Percentiles rank a stretch among this genome's conserved stretches.
These are phyloP conservation scores for Condylura cristata DNA, from an alignment of 2,113 vertebrate genomes.

Conservation along the genomic window DNA sequence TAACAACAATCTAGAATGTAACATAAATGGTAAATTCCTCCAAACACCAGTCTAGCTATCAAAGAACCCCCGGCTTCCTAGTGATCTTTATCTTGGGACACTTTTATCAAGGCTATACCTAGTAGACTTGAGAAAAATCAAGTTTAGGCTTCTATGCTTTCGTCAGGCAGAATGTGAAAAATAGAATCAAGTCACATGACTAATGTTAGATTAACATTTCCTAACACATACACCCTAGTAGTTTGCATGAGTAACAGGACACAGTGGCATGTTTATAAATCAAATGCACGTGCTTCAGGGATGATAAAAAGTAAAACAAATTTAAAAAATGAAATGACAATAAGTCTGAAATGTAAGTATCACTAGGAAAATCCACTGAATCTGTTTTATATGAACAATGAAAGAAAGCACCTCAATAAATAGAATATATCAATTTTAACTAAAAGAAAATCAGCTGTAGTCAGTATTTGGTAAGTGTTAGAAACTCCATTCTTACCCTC, in stretches of 20 bases:
- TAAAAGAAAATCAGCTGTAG: background rate
- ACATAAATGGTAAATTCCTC: background rate
- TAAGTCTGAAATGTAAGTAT: background rate
- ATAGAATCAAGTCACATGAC: background rate
- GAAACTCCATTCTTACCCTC: background rate
- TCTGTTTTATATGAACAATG: background rate
- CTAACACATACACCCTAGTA: background rate
- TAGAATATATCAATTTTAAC: background rate
- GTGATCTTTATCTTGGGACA: background rate
- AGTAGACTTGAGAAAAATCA: background rate
- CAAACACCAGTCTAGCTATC: background rate
- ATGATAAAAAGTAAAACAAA: background rate
- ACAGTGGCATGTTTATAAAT: background rate
- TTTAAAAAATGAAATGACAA: background rate
- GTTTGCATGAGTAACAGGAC: background rate
- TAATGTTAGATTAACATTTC: background rate
- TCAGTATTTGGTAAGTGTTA: background rate
- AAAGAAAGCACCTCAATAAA: slow-evolving; percentile 25
- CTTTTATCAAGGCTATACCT: background rate
- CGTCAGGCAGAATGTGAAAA: background rate
- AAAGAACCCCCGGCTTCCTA: background rate
- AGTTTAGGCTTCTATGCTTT: background rate
- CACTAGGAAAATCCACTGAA: background rate
- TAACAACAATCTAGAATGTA: background rate
- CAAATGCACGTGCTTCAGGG: background rate